Base-by-base conservation (phyloP, 2,797 vertebrate genomes). In the Ibycter americanus region DNA sequence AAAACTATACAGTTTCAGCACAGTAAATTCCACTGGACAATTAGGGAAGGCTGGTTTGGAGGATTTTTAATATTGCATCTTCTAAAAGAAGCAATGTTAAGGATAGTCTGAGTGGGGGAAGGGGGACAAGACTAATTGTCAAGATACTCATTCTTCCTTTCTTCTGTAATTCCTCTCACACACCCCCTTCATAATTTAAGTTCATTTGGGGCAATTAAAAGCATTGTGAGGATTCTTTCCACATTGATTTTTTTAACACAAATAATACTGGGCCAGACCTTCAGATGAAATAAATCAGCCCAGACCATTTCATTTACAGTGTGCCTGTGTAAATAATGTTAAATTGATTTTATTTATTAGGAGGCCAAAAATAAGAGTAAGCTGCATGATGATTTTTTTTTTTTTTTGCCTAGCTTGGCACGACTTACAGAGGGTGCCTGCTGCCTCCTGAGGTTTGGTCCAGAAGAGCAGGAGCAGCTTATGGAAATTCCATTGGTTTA, bases 11-110 rank as follows among this genome's bases (percentile, higher is more conserved):
- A 76, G 55, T 74, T 5, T 2, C 68, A 83, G 56, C 80, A 84
- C 70, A 84, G 85, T 88, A 93, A 88, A 91, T 88, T 96, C 79
- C 67, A 73, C 16, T 32, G 42, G 71, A 89, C 4, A 25, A 93
- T 87, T 70, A 90, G 23, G 66, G 17, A 46, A 83, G 32, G 46
- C 59, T 84, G 51, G 31, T 84, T 59, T 73, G 51, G 38, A 54
- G 18, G 12, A 67, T 65, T 93, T 85, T 86, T 86, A 93, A 44
- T 80, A 66, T 20, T 40, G 15, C 18, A 80, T 77, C 36, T 87
- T 59, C 68, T 74, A 54, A 63, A 95, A 62, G 17, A 79, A 46
- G 11, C 49, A 34, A 55, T 29, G 31, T 31, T 84, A 80, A 74
- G 12, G 11, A 55, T 44, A 56, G 31, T 51, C 36, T 62, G 44